A percentile compares a stretch with the other conserved stretches of the same genome.
These are phyloP conservation scores for Sclerodermus sp. DNA, from an alignment of 2,888 invertebrate genomes.

Conservation along the genomic window DNA sequence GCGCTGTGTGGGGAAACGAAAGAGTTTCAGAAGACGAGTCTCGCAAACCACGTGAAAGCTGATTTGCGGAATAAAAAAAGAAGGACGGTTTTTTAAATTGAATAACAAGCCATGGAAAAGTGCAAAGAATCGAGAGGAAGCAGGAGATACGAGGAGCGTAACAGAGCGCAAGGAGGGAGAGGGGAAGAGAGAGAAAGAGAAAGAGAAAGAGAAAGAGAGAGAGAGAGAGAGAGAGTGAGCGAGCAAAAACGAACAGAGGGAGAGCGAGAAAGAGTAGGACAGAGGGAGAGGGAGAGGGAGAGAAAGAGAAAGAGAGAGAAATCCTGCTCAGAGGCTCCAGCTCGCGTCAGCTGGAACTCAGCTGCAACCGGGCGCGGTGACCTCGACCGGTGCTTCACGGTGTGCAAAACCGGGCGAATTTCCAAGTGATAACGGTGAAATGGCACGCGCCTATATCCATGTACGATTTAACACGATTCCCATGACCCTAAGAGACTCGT, in stretches of 20 bases:
- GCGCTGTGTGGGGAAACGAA: no score
- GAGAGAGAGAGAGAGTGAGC: no score
- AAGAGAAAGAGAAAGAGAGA: conserved; percentile 18
- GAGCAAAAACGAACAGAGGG: no score
- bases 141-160: no score
- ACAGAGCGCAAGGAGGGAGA: background rate
- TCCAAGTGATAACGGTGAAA: conserved; percentile 31
- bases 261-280: no score
- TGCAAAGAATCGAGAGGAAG: no score
- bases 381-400: conserved; percentile 38
- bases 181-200: conserved; percentile 15
- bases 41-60: conserved; percentile 41
- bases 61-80: conserved; percentile 28
- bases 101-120: no score
- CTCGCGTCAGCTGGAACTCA: conserved; percentile 53
- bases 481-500: background rate
- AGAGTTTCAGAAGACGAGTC: conserved; percentile 1
- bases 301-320: conserved; percentile 30
- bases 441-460: background rate
- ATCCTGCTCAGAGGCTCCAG: no score
- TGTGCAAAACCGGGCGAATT: conserved; percentile 28
- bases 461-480: no score
- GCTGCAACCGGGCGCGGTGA: conserved; percentile 42
- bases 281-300: conserved; percentile 1
- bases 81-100: background rate